Evolutionary conservation across 2,113 vertebrate genomes (phyloP), one percentile per base, ranked within the genome.

Genomic region (Ancistrus triradiatus): DNA sequence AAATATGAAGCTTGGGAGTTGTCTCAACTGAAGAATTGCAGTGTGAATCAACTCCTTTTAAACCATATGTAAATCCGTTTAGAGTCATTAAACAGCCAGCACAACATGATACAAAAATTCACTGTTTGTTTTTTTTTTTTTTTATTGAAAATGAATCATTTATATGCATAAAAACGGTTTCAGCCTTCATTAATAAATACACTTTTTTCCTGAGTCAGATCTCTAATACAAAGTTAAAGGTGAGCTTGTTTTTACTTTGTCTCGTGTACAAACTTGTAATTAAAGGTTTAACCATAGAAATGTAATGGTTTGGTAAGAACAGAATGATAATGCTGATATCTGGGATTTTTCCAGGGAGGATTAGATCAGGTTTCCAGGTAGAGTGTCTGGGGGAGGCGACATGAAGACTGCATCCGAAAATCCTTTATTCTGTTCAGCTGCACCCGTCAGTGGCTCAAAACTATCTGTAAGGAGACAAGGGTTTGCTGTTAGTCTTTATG

Each of bases 331-430:
- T 44, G 6, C 3, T 38, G 13, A 11, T 14, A 9, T 28, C 4
- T 35, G 21, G 18, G 44, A 46, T 28, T 14, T 1, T 13, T 17
- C 1, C 9, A n/a, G 7, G n/a, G n/a, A 44, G 7, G 14, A 38
- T 73, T 40, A 72, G 17, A 72, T 74, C 46, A 44, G 63, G 65
- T 79, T 85, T 68, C 75, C 77, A 4, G 74, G 68, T 42, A 81
- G 51, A 67, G 81, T 78, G 59, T 81, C 81, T 19, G 77, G 70
- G 37, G 75, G 59, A 43, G 48, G 52, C 8, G 75, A 46, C 24
- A 73, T 63, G 14, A 80, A 46, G 2, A 47, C 58, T 7, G 76
- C 42, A 48, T 69, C 46, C 50, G 78, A 76, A 57, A 76, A 78
- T 1, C 55, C 56, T 64, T 73, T 73, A 48, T 48, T 80, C 78